A percentile compares a stretch with the other conserved stretches of the same genome.
Conservation (phyloP, 2,888 invertebrate species). For the Alcis repandata region DNA sequence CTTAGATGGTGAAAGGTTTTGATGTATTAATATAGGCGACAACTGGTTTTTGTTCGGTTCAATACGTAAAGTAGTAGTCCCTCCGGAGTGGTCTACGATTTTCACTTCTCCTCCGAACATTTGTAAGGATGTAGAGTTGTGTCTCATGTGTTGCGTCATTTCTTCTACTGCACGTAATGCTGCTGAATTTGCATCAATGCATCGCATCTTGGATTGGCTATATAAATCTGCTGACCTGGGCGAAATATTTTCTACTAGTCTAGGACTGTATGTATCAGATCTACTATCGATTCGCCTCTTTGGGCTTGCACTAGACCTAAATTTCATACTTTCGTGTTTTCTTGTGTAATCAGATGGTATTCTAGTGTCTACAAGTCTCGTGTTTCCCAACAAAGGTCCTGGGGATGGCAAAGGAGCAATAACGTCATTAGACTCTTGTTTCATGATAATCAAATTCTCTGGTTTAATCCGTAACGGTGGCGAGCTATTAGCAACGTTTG, state of each 20-base stretch:
- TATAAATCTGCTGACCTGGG: constrained; percentile 77
- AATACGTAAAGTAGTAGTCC: constrained; percentile 89
- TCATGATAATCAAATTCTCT: constrained; percentile 85
- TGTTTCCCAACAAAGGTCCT: constrained; percentile 93
- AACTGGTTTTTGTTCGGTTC: constrained; percentile 88
- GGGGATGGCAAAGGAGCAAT: constrained; percentile 92
- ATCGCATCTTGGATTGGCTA: constrained; percentile 81
- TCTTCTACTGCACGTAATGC: constrained; percentile 86
- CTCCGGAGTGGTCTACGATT: constrained; percentile 89
- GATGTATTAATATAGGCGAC: constrained; percentile 85
- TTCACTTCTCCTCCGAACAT: constrained; percentile 93
- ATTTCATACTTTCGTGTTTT: constrained; percentile 72
- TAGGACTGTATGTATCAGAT: constrained; percentile 76
- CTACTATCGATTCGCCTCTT: constrained; percentile 76
- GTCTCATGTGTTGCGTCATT: constrained; percentile 85
- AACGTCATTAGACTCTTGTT: constrained; percentile 80
- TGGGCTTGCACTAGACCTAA: constrained; percentile 72
- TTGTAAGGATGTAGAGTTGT: constrained; percentile 86
- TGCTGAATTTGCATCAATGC: constrained; percentile 79
- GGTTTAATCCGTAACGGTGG: constrained; percentile 80
- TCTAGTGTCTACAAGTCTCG: constrained; percentile 90
- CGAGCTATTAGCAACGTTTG: constrained; percentile 68
- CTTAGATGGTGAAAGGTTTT: constrained; percentile 80
- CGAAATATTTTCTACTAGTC: constrained; percentile 75
- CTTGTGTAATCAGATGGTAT: constrained; percentile 75